A percentile compares a stretch with the other conserved stretches of the same genome.
Evolutionary conservation across 2,888 invertebrate genomes (phyloP).

Genomic region (Hypercompe scribonia): DNA sequence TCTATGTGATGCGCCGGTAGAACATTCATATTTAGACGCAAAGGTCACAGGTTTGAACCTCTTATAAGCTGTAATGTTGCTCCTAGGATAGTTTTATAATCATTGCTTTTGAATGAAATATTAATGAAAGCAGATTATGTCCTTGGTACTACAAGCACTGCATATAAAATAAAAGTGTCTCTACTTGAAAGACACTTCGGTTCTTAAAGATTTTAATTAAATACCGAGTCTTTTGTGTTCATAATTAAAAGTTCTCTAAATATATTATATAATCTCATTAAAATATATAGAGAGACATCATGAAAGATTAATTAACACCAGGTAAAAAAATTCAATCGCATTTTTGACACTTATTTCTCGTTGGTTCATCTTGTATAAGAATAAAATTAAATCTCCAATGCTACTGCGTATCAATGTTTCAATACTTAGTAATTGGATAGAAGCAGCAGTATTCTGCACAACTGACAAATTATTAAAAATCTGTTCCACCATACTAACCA

Average conservation of each 20-base stretch:
- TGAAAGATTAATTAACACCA: neutral
- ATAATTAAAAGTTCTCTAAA: slow-evolving; percentile 4
- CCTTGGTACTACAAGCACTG: neutral
- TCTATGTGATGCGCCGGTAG: too few relatives aligned
- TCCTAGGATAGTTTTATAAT: too few relatives aligned
- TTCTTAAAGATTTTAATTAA: slow-evolving; percentile 7
- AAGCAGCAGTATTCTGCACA: neutral
- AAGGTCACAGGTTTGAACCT: too few relatives aligned
- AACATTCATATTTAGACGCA: too few relatives aligned
- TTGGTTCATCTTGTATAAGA: neutral
- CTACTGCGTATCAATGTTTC: too few relatives aligned
- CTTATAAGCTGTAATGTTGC: too few relatives aligned
- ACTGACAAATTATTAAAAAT: neutral
- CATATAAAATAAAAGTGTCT: neutral
- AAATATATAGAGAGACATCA: neutral
- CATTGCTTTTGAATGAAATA: too few relatives aligned
- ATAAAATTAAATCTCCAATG: neutral
- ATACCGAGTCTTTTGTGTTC: neutral
- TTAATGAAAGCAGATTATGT: neutral
- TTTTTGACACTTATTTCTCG: too few relatives aligned
- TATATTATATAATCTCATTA: neutral
- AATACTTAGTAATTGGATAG: too few relatives aligned
- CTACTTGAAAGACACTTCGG: neutral
- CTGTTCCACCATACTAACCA: too few relatives aligned
- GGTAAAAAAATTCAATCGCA: neutral